These are phyloP conservation scores for Dyspetes luteomarginatus DNA, from an alignment of 2,888 invertebrate species.

Conservation along the genomic window DNA sequence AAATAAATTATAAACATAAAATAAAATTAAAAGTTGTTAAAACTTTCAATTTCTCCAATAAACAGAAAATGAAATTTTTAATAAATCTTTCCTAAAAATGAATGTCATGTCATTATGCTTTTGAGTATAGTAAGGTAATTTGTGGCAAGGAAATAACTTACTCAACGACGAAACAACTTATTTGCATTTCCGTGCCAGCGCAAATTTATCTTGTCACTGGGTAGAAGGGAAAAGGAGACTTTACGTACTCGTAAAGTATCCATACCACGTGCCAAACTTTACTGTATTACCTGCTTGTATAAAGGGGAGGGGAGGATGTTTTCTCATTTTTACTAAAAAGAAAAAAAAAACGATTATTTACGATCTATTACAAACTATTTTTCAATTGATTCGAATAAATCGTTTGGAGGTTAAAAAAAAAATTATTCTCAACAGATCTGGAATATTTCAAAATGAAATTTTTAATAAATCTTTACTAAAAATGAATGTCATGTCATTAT, in stretches of 20 bases:
- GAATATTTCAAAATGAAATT: not conserved
- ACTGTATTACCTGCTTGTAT: not conserved
- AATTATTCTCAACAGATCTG: no score
- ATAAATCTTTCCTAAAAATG: not conserved
- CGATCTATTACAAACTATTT: no score
- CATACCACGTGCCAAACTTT: slow-evolving; percentile 3
- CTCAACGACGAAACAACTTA: not conserved
- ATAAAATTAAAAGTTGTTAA: not conserved
- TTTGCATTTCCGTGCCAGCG: slow-evolving; percentile 23
- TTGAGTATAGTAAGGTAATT: not conserved
- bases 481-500: no score
- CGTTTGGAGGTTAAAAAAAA: no score
- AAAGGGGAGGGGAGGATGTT: not conserved
- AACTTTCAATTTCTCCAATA: not conserved
- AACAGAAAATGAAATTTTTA: not conserved
- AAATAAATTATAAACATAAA: no score
- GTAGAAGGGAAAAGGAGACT: slow-evolving; percentile 17
- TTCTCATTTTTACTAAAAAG: no score
- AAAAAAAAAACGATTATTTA: no score
- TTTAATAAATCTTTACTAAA: no score
- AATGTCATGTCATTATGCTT: not conserved
- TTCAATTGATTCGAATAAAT: no score
- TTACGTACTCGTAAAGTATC: not conserved
- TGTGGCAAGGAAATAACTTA: not conserved
- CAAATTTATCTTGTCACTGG: slow-evolving; percentile 23